phyloP scores from a whole-genome alignment of 2,113 vertebrate genomes.

The Callospermophilus lateralis region DNA sequence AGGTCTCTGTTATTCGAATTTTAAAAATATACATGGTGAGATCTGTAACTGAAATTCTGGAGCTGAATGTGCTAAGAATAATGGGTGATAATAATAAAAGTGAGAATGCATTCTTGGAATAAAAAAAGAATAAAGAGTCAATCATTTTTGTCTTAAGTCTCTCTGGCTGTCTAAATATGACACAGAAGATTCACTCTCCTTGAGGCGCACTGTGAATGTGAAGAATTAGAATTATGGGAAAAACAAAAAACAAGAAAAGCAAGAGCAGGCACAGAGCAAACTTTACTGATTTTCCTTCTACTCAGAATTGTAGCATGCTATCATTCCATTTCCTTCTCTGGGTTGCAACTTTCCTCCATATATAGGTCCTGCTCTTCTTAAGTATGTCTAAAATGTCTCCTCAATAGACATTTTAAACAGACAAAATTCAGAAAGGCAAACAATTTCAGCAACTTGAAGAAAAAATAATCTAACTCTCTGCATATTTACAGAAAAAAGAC shows the following conservation, averaged over 20 bases:
- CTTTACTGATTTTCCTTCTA: background rate
- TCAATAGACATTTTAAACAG: background rate
- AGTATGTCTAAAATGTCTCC: background rate
- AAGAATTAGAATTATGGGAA: background rate
- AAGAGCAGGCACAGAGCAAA: background rate
- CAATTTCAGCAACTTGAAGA: background rate
- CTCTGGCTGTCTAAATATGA: slow-evolving; percentile 16
- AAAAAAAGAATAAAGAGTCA: slow-evolving; percentile 47
- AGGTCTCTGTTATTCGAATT: slow-evolving; percentile 4
- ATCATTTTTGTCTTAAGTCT: slow-evolving; percentile 61
- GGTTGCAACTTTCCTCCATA: background rate
- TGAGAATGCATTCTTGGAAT: slow-evolving; percentile 11
- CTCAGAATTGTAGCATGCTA: background rate
- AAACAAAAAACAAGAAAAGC: background rate
- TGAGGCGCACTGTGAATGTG: background rate
- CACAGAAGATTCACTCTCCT: background rate
- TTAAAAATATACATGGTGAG: background rate
- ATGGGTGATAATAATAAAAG: slow-evolving; percentile 29
- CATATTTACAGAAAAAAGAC: background rate
- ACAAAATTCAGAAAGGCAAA: background rate
- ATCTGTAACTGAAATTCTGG: background rate
- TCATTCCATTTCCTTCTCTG: background rate
- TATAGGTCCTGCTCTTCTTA: background rate
- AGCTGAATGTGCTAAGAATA: slow-evolving; percentile 34
- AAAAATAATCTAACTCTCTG: background rate